Base-by-base conservation (phyloP, 2,888 invertebrate genomes). In the Standfussiana lucernea region DNA sequence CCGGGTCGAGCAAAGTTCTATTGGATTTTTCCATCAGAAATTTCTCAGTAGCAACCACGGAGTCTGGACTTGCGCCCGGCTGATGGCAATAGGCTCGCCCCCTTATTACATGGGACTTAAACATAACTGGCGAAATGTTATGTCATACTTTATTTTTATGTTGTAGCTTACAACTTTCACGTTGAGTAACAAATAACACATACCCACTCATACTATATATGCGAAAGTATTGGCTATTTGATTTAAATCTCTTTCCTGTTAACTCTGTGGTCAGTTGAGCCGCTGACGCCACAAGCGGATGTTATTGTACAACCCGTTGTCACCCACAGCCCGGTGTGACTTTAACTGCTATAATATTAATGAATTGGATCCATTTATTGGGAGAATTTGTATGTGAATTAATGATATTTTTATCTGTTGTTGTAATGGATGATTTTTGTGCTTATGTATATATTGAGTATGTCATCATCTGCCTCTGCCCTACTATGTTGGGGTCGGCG, bases 301-400 rank as follows among this genome's bases (percentile, higher is more conserved):
- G 56, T 77, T 53, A 67, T 77, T 82, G 69, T 15, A 80, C 56
- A 85, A 76, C 72, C 66, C 82, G 83, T 72, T 83, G 83, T 83
- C 83, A 64, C 0, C 59, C 56, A 13, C 83, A 86, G 56, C 0
- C 45, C 1, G 2, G n/a, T 40, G 37, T 67, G 59, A 65, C 28
- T 64, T 69, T 61, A 45, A 65, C 42, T 56, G 53, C 47, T 42
- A 32, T 37, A 62, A 66, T 72, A 82, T 76, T 72, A 86, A 76
- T 77, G 37, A 69, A 70, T 72, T 37, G 66, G 65, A 67, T 69
- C 59, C 24, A 35, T 77, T 70, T 70, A 72, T 82, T 67, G 42
- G 2, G 1, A 37, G 18, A 18, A 7, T 61, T 73, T 53, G 35
- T 24, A 0, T 2, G 18, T 35, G 11, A 11, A 65, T 65, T 15